Evolutionary conservation across 2,888 invertebrate species (phyloP).

Genomic region (Busseola fusca): DNA sequence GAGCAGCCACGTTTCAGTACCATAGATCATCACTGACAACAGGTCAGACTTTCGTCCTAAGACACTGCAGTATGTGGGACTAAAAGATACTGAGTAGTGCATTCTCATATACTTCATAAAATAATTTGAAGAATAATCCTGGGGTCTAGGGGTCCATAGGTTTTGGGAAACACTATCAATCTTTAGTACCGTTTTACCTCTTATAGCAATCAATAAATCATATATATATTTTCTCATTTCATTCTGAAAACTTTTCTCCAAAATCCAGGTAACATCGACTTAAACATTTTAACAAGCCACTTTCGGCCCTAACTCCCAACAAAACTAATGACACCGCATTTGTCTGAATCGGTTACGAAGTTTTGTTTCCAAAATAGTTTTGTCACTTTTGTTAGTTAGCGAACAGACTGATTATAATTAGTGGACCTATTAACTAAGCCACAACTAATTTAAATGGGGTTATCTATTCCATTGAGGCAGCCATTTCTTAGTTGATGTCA

Average conservation of each 20-base stretch:
- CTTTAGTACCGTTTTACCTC: background rate
- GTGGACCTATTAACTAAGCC: background rate
- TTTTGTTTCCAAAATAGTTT: constrained; percentile 53
- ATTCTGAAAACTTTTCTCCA: background rate
- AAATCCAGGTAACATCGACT: constrained; percentile 2
- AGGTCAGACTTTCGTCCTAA: too few species aligned
- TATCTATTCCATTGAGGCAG: too few species aligned
- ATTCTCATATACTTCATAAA: too few species aligned
- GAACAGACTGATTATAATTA: constrained; percentile 36
- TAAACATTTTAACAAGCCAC: constrained; percentile 42
- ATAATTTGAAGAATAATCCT: background rate
- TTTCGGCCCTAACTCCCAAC: constrained; percentile 24
- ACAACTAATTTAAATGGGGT: too few species aligned
- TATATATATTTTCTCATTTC: constrained; percentile 11
- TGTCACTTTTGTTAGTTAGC: constrained; percentile 38
- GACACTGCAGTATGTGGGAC: too few species aligned
- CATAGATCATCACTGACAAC: too few species aligned
- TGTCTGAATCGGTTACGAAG: constrained; percentile 46
- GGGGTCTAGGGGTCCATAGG: too few species aligned
- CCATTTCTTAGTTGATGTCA: too few species aligned
- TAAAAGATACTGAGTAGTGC: too few species aligned
- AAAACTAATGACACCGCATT: constrained; percentile 53
- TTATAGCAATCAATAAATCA: constrained; percentile 14
- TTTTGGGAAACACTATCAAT: background rate
- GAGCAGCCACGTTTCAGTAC: too few species aligned